A percentile compares a stretch with the other conserved stretches of the same genome.
These are phyloP conservation scores for Alcis repandata DNA, from an alignment of 2,888 invertebrate species.

Conservation along the genomic window DNA sequence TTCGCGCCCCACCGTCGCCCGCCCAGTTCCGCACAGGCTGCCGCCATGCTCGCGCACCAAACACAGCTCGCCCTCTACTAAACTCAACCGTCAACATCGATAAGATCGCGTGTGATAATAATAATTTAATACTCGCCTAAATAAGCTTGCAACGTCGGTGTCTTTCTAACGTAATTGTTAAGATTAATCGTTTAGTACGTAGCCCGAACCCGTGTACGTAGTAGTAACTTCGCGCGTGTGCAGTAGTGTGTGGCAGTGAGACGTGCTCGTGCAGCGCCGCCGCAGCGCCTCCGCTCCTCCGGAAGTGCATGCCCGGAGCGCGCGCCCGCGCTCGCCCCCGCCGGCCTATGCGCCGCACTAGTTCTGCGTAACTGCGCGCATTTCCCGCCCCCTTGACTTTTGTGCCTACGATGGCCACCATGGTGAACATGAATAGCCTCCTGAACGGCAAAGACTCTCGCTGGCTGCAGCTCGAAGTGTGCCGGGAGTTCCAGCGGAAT, in stretches of 20 bases:
- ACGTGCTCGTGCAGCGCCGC: slow-evolving; percentile 60
- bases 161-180: slow-evolving; percentile 83
- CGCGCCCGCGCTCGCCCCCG: slow-evolving; percentile 78
- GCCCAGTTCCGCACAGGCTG: slow-evolving; percentile 80
- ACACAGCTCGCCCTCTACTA: slow-evolving; percentile 85
- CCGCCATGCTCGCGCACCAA: slow-evolving; percentile 84
- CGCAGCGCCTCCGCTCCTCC: slow-evolving; percentile 60
- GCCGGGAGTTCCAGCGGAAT: slow-evolving; percentile 99
- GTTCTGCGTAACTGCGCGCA: slow-evolving; percentile 79
- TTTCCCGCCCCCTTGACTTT: slow-evolving; percentile 67
- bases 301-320: slow-evolving; percentile 79
- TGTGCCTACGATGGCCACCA: slow-evolving; percentile 90
- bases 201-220: slow-evolving; percentile 61
- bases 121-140: slow-evolving; percentile 83
- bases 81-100: slow-evolving; percentile 84
- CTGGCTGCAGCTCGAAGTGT: slow-evolving; percentile 99
- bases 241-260: slow-evolving; percentile 73
- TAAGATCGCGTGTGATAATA: slow-evolving; percentile 85
- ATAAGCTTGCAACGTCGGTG: slow-evolving; percentile 86
- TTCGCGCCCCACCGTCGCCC: slow-evolving; percentile 83
- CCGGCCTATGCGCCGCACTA: slow-evolving; percentile 84
- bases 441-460: slow-evolving; percentile 99
- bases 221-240: slow-evolving; percentile 68
- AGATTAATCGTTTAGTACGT: slow-evolving; percentile 78
- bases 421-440: slow-evolving; percentile 98